Evolutionary conservation across 2,888 invertebrate species (phyloP).

Genomic region (Drosophila austrosaltans): DNA sequence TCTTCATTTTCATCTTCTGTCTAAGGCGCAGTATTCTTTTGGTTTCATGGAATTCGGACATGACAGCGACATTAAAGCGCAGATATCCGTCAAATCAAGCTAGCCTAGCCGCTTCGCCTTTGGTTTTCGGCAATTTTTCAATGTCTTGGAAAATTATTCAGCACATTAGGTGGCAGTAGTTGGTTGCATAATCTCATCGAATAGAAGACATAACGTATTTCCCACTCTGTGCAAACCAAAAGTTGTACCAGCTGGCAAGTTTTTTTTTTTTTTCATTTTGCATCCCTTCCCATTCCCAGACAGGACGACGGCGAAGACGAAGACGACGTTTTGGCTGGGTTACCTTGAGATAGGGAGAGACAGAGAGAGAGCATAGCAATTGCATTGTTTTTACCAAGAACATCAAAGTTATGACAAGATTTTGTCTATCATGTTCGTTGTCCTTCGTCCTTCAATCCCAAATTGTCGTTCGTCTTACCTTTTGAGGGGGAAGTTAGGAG

Average conservation of each 20-base stretch:
- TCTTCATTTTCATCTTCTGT: constrained; percentile 35
- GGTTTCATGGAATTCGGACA: constrained; percentile 54
- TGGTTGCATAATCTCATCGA: constrained; percentile 62
- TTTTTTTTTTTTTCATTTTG: constrained; percentile 22
- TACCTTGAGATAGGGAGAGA: constrained; percentile 53
- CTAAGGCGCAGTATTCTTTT: constrained; percentile 55
- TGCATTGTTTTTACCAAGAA: constrained; percentile 74
- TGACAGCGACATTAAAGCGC: constrained; percentile 35
- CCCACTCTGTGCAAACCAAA: constrained; percentile 24
- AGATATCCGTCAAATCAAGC: constrained; percentile 36
- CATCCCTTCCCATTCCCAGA: constrained; percentile 63
- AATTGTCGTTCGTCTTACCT: constrained; percentile 27
- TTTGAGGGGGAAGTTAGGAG: constrained; percentile 35
- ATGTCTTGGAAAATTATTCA: constrained; percentile 68
- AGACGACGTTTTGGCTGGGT: constrained; percentile 40
- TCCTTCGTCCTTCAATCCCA: constrained; percentile 28
- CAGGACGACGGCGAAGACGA: constrained; percentile 35
- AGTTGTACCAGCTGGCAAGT: constrained; percentile 53
- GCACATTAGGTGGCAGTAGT: constrained; percentile 67
- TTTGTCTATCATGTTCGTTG: constrained; percentile 72
- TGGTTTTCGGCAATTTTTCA: constrained; percentile 68
- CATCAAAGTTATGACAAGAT: constrained; percentile 81
- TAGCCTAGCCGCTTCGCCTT: neutral
- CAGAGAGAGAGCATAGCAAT: constrained; percentile 49
- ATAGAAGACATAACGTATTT: constrained; percentile 22